These are phyloP conservation scores for Pterobdella sp. DNA, from an alignment of 2,888 invertebrate genomes.

Conservation along the genomic window DNA sequence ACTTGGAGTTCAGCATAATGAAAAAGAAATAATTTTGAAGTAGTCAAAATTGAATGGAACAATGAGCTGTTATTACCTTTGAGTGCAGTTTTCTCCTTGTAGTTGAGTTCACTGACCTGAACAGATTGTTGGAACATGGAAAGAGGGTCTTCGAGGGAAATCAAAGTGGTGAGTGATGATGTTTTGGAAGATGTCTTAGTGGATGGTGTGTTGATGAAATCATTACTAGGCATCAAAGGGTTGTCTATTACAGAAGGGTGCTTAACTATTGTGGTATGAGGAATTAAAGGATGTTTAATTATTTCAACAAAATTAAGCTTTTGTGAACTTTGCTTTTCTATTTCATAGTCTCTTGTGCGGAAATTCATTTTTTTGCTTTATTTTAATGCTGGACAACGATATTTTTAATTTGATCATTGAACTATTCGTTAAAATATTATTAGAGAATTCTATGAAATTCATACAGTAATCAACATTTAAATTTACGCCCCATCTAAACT, in stretches of 20 bases:
- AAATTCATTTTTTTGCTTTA: slow-evolving; percentile 18
- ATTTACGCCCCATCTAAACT: neutral
- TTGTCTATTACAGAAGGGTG: neutral
- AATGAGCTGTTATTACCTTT: neutral
- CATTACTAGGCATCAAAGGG: neutral
- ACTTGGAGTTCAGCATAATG: neutral
- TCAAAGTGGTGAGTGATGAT: neutral
- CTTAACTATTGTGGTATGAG: neutral
- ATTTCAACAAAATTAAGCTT: slow-evolving; percentile 9
- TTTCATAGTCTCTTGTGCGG: slow-evolving; percentile 26
- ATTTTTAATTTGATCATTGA: no score
- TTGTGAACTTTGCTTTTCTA: slow-evolving; percentile 16
- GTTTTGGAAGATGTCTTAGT: neutral
- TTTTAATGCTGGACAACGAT: neutral
- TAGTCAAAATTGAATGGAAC: neutral
- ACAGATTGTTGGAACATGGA: slow-evolving; percentile 62
- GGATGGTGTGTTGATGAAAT: neutral
- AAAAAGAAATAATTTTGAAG: neutral
- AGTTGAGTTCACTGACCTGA: slow-evolving; percentile 54
- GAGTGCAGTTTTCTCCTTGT: neutral
- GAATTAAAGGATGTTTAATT: slow-evolving; percentile 26
- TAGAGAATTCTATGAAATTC: no score
- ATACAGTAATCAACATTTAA: no score
- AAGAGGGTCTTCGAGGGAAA: slow-evolving; percentile 58
- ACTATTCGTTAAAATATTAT: no score